Evolutionary conservation across 2,888 invertebrate species (phyloP).

Genomic region (Melieria picta): DNA sequence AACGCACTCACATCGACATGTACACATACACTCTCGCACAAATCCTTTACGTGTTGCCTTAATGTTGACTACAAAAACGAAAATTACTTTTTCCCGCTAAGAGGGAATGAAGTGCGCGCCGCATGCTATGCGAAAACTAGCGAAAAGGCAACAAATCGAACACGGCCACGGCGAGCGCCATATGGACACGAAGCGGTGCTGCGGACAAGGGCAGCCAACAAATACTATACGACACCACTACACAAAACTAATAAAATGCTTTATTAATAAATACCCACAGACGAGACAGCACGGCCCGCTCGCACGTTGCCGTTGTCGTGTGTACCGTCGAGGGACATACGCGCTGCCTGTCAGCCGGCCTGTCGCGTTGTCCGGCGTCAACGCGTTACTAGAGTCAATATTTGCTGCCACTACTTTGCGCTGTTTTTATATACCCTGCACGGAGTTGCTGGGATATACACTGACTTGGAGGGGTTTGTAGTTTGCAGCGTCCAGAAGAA

Average conservation of each 20-base stretch:
- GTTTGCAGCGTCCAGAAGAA: too few species aligned
- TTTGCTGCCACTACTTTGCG: slow-evolving; percentile 16
- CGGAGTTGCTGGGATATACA: too few species aligned
- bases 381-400: slow-evolving; percentile 26
- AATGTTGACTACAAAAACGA: slow-evolving; percentile 29
- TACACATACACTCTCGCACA: slow-evolving; percentile 16
- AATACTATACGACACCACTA: not conserved
- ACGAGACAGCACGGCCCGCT: slow-evolving; percentile 2
- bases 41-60: slow-evolving; percentile 40
- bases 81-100: slow-evolving; percentile 15
- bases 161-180: too few species aligned
- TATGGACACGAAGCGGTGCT: too few species aligned
- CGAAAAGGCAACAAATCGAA: too few species aligned
- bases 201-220: too few species aligned
- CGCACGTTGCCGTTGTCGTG: slow-evolving; percentile 7
- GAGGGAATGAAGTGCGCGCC: slow-evolving; percentile 15
- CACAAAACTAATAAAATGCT: slow-evolving; percentile 32
- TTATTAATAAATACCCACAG: slow-evolving; percentile 31
- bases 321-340: not conserved
- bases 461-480: too few species aligned
- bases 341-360: slow-evolving; percentile 6
- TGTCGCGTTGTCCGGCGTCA: not conserved
- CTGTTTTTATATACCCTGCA: not conserved
- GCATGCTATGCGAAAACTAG: too few species aligned
- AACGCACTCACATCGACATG: slow-evolving; percentile 26